Evolutionary conservation across 2,888 invertebrate species (phyloP), one percentile per base, ranked within the genome.

Genomic region (Ormia ochracea): DNA sequence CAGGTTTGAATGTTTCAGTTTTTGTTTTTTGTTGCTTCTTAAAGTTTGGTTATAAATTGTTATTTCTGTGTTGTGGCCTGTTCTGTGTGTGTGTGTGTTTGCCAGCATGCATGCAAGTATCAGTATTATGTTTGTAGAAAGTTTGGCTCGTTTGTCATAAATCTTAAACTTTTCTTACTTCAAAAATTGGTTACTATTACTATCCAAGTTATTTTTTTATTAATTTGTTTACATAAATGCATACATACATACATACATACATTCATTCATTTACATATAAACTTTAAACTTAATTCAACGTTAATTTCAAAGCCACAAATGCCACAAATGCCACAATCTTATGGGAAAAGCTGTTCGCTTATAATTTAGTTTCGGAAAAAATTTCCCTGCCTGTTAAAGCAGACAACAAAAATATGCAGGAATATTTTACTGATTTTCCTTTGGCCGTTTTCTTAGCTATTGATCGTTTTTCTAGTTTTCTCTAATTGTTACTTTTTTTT

Each of bases 1-100:
- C 80, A 73, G 80, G 80, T 80, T 80, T 80, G 45, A 58, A 58
- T 56, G 38, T 69, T 75, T 74, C 52, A 38, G 58, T 69, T 52
- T 74, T 41, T 65, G n/a, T n/a, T n/a, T n/a, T n/a, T 48, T 14
- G 38, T 38, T 28, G 48, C 31, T 48, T 45, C 9, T 54, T 65
- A 2, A 66, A 74, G 48, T 74, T 70, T 58, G 26, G 19, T 61
- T 58, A 36, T 69, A 10, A 56, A 58, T 56, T 31, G 31, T 54
- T n/a, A 17, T 12, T 33, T 33, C 59, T 52, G 23, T 41, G 45
- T 43, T 66, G n/a, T n/a, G n/a, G n/a, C n/a, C n/a, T n/a, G n/a
- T n/a, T n/a, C n/a, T n/a, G n/a, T n/a, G n/a, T n/a, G n/a, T n/a
- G n/a, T n/a, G n/a, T n/a, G n/a, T n/a, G n/a, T 50, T 23, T 41